Conservation (phyloP, 2,888 invertebrate genomes). For the Chymomyza fuscimana region DNA sequence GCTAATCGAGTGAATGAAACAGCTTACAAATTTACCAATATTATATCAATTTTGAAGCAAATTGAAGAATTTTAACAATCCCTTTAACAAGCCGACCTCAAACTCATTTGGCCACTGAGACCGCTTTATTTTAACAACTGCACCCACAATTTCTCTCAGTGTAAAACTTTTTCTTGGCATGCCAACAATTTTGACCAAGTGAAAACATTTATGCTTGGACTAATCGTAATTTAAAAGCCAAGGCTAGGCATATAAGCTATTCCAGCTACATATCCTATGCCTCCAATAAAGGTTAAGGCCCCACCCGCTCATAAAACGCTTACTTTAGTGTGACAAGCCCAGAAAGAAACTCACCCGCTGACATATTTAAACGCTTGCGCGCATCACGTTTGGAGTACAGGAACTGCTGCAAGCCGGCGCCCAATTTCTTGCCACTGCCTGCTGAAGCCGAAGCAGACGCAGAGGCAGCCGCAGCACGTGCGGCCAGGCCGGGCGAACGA, state of each 20-base stretch:
- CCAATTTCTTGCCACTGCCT: constrained; percentile 83
- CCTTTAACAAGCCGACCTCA: too few species aligned
- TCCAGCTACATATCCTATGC: not conserved
- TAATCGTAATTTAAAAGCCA: not conserved
- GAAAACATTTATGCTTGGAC: not conserved
- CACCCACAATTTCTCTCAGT: not conserved
- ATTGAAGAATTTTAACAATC: too few species aligned
- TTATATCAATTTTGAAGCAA: too few species aligned
- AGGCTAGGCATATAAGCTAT: not conserved
- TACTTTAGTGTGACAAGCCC: not conserved
- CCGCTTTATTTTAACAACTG: too few species aligned
- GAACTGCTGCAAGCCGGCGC: constrained; percentile 84
- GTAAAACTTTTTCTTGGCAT: not conserved
- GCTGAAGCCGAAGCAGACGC: constrained; percentile 79
- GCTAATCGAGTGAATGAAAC: too few species aligned
- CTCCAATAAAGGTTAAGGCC: not conserved
- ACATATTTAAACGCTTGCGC: constrained; percentile 80
- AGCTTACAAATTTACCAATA: too few species aligned
- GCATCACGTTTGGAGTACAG: constrained; percentile 83
- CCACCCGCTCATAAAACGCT: not conserved
- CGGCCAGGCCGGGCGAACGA: constrained; percentile 85
- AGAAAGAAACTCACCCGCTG: constrained; percentile 81
- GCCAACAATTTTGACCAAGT: not conserved
- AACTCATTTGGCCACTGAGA: too few species aligned
- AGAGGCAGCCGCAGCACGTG: constrained; percentile 79